These are phyloP conservation scores for Papilio xuthus DNA, from an alignment of 1,140 invertebrate species.

Conservation along the genomic window DNA sequence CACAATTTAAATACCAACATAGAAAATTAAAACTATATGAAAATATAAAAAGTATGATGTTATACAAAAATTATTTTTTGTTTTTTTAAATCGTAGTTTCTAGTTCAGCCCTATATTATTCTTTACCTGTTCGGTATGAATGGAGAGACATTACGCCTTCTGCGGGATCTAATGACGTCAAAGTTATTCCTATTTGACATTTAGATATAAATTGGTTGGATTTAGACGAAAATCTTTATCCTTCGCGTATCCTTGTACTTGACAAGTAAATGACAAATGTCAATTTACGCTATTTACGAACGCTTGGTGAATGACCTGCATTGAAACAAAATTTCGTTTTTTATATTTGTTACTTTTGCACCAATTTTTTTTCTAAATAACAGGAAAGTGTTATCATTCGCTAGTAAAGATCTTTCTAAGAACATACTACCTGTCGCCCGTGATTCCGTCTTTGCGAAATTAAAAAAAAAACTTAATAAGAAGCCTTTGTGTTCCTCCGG, in stretches of 20 bases:
- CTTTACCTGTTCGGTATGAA: background rate
- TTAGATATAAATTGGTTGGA: background rate
- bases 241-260: background rate
- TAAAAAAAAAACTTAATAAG: too few species aligned
- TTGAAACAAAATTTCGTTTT: background rate
- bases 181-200: conserved; percentile 25
- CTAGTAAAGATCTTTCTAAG: too few species aligned
- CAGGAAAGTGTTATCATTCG: too few species aligned
- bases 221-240: conserved; percentile 17
- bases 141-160: conserved; percentile 12
- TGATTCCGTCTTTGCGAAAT: too few species aligned
- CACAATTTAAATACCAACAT: too few species aligned
- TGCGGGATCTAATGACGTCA: conserved; percentile 14
- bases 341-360: background rate
- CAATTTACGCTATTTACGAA: background rate
- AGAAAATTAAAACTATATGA: too few species aligned
- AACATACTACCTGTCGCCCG: too few species aligned
- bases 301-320: background rate
- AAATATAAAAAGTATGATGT: too few species aligned
- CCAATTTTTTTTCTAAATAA: background rate
- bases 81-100: background rate
- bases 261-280: conserved; percentile 17
- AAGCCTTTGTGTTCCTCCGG: too few species aligned
- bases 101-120: background rate
- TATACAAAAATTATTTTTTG: too few species aligned